Base-by-base conservation (phyloP, 2,797 vertebrate species). In the Myotis vivesi region DNA sequence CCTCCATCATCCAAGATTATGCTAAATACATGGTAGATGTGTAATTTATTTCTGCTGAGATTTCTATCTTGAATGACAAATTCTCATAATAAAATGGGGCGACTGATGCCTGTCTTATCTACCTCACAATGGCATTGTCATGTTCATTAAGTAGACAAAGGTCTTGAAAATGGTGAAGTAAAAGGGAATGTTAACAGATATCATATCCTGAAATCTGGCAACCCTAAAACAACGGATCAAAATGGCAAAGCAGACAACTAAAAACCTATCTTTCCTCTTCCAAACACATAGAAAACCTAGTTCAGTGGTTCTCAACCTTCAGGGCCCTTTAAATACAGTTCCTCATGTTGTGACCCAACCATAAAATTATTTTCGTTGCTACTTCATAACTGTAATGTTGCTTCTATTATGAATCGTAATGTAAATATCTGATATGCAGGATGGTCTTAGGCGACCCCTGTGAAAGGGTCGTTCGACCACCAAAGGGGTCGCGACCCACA, bases 81-180 rank as follows among this genome's bases (percentile, higher is more conserved):
- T 82, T 92, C 46, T 92, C 28, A 28, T 79, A 92, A 85, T 73
- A 79, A 95, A 95, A 76, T 69, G 36, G 53, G 68, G 68, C 53
- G 79, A 22, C 5, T 38, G 46, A 77, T 72, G 41, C 10, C 75
- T 77, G 75, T 81, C 16, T 49, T 64, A 3, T 51, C 57, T 75
- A 83, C 76, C 57, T 94, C 75, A 79, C 33, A 73, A 41, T 36
- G 57, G 38, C 75, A 44, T 0, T 72, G 3, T 87, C 33, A 82
- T 94, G 46, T 86, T 88, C 23, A 59, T 33, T 87, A 85, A 84
- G 49, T 19, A 92, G 33, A 66, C n/a, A 92, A 44, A n/a, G 68
- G 64, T 33, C 64, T 41, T 90, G 22, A 76, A 95, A 94, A 86
- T 4, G 30, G 51, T 19, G 73, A 77, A 44, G 20, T 51, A 23